Evolutionary conservation across 2,888 invertebrate species (phyloP), one percentile per base, ranked within the genome.

Genomic region (Elysia crispata): DNA sequence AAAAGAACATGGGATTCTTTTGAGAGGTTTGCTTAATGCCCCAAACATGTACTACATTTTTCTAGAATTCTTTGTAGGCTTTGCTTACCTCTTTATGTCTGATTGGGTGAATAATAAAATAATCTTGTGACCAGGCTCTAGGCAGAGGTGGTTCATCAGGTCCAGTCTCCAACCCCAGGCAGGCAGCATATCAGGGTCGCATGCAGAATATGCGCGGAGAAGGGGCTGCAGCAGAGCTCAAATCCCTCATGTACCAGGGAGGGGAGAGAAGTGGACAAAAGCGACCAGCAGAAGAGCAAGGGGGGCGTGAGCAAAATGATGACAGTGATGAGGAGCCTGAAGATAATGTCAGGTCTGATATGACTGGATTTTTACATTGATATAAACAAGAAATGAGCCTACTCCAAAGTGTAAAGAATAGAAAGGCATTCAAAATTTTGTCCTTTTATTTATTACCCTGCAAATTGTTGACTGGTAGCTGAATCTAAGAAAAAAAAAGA

Each of bases 331-430:
- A 88, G 76, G 95, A 96, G 86, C 94, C 95, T 6, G 95, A 95
- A 85, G 97, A 98, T 92, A 96, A 97, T 93, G 97, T 98, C 73
- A 94, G 88, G 90, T 90, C 84, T 80, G 84, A 77, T 90, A 84
- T 80, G 84, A 77, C 1, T 15, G 28, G 25, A 15, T 23, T 18
- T 67, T 67, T n/a, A n/a, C n/a, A n/a, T n/a, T n/a, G n/a, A n/a
- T n/a, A n/a, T n/a, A n/a, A n/a, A n/a, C n/a, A n/a, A n/a, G n/a
- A n/a, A n/a, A n/a, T n/a, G n/a, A n/a, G n/a, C n/a, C n/a, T n/a
- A n/a, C n/a, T n/a, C n/a, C n/a, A n/a, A n/a, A n/a, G n/a, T n/a
- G n/a, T n/a, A n/a, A n/a, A n/a, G n/a, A n/a, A n/a, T n/a, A n/a
- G n/a, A n/a, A n/a, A n/a, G n/a, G n/a, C n/a, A n/a, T n/a, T n/a